Conservation (phyloP, 2,113 vertebrate species). For the Paradoxurus hermaphroditus region DNA sequence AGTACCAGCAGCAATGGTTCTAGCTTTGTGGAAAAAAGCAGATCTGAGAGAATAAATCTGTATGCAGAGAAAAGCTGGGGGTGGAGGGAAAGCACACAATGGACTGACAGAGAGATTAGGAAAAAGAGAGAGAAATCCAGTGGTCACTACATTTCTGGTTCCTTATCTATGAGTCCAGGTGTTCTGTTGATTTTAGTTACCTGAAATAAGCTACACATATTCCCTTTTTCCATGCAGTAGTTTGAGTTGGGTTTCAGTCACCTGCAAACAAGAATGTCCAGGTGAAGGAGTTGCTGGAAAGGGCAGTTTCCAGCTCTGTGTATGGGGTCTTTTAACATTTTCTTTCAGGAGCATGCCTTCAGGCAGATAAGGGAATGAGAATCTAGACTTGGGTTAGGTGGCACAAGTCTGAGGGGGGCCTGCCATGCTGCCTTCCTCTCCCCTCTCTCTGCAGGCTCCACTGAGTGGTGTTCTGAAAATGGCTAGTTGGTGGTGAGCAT, state of each 20-base stretch:
- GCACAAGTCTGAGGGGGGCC: background rate
- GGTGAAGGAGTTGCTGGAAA: background rate
- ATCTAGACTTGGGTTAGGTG: no score
- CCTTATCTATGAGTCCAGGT: background rate
- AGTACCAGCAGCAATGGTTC: background rate
- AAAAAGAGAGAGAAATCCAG: background rate
- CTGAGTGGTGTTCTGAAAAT: background rate
- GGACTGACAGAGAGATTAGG: background rate
- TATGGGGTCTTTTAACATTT: background rate
- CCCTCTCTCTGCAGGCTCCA: accelerated
- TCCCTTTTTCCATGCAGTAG: background rate
- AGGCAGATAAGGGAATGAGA: background rate
- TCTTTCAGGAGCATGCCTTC: background rate
- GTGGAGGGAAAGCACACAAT: background rate
- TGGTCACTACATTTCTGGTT: background rate
- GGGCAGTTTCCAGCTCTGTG: no score
- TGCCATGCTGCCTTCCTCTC: background rate
- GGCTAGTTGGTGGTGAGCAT: background rate
- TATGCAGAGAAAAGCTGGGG: background rate
- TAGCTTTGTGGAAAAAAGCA: background rate
- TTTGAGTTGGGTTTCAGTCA: background rate
- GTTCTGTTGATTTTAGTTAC: background rate
- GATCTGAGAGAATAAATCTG: background rate
- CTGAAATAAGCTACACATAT: background rate
- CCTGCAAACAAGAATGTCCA: background rate